Evolutionary conservation across 1,140 invertebrate genomes (phyloP), one percentile per base, ranked within the genome.

Genomic region (Ditylenchus dipsaci): DNA sequence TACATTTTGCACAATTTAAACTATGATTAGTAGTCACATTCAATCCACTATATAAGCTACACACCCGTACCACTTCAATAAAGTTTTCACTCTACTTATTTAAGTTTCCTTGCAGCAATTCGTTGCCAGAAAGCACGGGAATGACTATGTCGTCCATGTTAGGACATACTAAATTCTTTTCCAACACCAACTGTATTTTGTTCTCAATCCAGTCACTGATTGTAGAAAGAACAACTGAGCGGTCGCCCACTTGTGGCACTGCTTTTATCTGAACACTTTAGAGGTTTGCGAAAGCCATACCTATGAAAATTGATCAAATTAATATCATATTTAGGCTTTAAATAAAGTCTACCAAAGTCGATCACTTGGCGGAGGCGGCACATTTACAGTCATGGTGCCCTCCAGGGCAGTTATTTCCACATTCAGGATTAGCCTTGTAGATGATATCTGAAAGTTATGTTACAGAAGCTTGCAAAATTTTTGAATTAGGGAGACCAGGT

Each of bases 301-400:
- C 77, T 79, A 42, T 63, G 45, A 26, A 3, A n/a, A 61, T 29
- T 21, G 3, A 3, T 61, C n/a, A 61, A 8, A 21, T 61, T 61
- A 7, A 61, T 7, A 7, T 61, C 17, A 7, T 21, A 26, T n/a
- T n/a, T 17, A 53, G 15, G 23, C 49, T 7, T 26, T 53, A 53
- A 53, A 53, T 7, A 64, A 66, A 1, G 49, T 38, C 13, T 73
- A 88, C 95, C 95, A 97, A 1, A n/a, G 77, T 59, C 94, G 86
- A 85, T 97, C 93, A 47, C 90, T 89, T 0, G 93, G 94, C 47
- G 93, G 91, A 27, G 92, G 90, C 33, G 94, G 93, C 76, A 97
- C 88, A 84, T 97, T 97, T n/a, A 97, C 69, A 0, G 90, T 89
- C 49, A 95, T 84, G 19, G 89, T 88, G 0, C 93, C n/a, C 93